phyloP scores from a whole-genome alignment of 1,140 invertebrate genomes.

The Paracyclopina nana region DNA sequence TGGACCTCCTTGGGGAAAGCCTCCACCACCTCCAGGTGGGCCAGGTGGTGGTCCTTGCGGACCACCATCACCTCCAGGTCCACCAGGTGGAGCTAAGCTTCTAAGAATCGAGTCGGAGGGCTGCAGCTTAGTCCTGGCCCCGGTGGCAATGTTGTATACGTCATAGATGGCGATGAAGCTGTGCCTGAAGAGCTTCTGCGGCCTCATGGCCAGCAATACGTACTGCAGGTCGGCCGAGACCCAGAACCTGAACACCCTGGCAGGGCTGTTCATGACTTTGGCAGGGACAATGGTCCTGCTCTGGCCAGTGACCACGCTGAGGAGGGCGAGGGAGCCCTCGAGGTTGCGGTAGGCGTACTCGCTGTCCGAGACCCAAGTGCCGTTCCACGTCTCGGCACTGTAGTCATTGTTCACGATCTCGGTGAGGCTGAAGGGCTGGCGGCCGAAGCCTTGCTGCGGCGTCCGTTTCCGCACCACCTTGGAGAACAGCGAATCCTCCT shows the following conservation, averaged over 20 bases:
- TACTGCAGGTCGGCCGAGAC: conserved; percentile 1
- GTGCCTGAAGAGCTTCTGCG: not conserved
- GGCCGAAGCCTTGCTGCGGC: not conserved
- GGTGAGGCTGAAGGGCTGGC: not conserved
- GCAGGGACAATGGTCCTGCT: not conserved
- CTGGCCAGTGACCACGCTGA: not conserved
- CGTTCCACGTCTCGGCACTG: not conserved
- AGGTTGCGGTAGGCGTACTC: conserved; percentile 1
- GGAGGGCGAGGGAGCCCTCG: not conserved
- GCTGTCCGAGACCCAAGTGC: not conserved
- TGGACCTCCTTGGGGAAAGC: too few relatives aligned
- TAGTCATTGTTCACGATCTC: not conserved
- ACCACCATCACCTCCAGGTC: not conserved
- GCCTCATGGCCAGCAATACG: not conserved
- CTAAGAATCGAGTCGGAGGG: not conserved
- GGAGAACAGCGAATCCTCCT: too few relatives aligned
- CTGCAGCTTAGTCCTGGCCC: not conserved
- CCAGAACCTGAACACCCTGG: conserved; percentile 1
- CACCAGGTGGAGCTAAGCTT: not conserved
- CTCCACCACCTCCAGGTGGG: not conserved
- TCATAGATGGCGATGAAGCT: not conserved
- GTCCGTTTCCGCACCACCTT: too few relatives aligned
- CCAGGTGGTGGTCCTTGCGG: too few relatives aligned
- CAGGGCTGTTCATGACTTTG: not conserved
- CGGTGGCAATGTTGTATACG: not conserved